Base-by-base conservation (phyloP, 2,797 vertebrate genomes). In the Erethizon dorsatum region DNA sequence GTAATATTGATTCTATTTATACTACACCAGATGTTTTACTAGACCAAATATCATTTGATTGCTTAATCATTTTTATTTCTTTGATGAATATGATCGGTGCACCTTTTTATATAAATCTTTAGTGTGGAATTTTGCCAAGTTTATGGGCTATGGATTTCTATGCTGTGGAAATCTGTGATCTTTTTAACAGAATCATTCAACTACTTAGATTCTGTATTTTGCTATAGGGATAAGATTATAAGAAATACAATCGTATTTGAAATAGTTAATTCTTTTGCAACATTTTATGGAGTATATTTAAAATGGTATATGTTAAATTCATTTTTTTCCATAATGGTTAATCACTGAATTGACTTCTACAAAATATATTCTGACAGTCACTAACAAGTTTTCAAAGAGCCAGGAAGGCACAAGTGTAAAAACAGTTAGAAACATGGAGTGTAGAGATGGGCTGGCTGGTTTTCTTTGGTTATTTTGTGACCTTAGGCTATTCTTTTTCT, bases 1-100 rank as follows among this genome's bases (percentile, higher is more conserved):
- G 5, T 89, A 82, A 88, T 84, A 67, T 97, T 95, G 87, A 95
- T 94, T 91, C 5, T 20, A 94, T 89, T 95, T 98, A 96, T 82
- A 87, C 22, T 45, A n/a, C n/a, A 90, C 56, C 0, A 79, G 28
- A 90, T 88, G 50, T 97, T 97, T 97, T 88, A 96, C 94, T 69
- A 67, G 1, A 96, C 92, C 14, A 95, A 87, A 85, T 85, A 20
- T 56, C 8, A 79, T 33, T 8, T 2, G 8, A 79, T 77, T 96
- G 88, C 97, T 94, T 94, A 86, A 97, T 91, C n/a, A 96, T 1
- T 61, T 85, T 31, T 96, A 59, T 93, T 97, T 1, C 14, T 83
- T 37, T 61, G 90, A 87, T 61, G 33, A 83, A 33, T 41, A 86
- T 92, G 50, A 61, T 1, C 0, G 95, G 73, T 82, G 41, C 7